Evolutionary conservation across 2,797 vertebrate genomes (phyloP).

Genomic region (Gouania willdenowi): DNA sequence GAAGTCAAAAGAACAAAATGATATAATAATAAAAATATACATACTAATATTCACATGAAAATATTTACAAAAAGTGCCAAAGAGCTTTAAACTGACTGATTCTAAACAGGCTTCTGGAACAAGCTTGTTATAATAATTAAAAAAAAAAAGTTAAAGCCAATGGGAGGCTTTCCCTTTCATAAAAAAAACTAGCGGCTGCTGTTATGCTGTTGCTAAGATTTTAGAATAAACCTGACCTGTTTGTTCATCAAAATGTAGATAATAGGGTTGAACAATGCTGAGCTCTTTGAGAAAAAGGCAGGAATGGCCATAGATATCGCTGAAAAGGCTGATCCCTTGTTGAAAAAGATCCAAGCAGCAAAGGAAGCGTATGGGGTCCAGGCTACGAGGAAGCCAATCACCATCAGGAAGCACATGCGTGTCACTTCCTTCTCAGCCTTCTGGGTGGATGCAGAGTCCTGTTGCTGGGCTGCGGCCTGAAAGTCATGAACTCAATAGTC

Average conservation of each 20-base stretch:
- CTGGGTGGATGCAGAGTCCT: conserved; percentile 81
- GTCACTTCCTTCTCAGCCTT: conserved; percentile 85
- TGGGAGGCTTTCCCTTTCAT: too few relatives aligned
- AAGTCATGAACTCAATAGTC: not conserved
- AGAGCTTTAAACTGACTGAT: too few relatives aligned
- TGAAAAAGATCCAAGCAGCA: conserved; percentile 81
- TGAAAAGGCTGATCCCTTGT: conserved; percentile 76
- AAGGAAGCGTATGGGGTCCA: conserved; percentile 80
- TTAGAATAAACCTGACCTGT: too few relatives aligned
- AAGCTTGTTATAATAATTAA: too few relatives aligned
- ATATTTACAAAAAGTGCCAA: too few relatives aligned
- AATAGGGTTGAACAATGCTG: conserved; percentile 78
- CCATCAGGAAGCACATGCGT: conserved; percentile 80
- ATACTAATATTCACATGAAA: too few relatives aligned
- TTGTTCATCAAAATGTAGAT: conserved; percentile 77
- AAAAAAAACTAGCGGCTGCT: too few relatives aligned
- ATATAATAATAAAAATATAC: too few relatives aligned
- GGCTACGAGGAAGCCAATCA: conserved; percentile 80
- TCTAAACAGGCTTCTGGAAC: too few relatives aligned
- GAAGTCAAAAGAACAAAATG: too few relatives aligned
- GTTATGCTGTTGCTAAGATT: too few relatives aligned
- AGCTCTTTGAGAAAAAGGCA: conserved; percentile 82
- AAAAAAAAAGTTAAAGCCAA: too few relatives aligned
- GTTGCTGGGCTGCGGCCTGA: conserved; percentile 79
- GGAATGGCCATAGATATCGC: conserved; percentile 66